Base-by-base conservation (phyloP, 92 coral and sea anemone species). In the Porites lobata region DNA sequence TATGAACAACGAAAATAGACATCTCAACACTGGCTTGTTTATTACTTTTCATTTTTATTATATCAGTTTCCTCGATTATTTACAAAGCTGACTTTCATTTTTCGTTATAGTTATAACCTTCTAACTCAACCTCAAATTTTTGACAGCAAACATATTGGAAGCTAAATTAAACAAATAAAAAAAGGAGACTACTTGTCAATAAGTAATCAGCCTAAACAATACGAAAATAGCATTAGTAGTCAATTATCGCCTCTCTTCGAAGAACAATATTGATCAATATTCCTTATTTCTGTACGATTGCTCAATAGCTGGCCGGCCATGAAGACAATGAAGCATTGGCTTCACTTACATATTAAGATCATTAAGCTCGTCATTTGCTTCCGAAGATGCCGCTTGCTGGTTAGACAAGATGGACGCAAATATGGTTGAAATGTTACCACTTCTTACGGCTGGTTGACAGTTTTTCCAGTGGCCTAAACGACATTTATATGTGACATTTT, bases 391-490 rank as follows among this genome's bases (percentile, higher is more conserved):
- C 38, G 75, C 75, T 69, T 69, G 75, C 32, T 29, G 32, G 32
- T 29, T 29, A 52, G 75, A 50, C 19, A 26, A 52, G 50, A 69
- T 69, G 38, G 75, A 50, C 26, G 75, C 75, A 69, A 69, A 69
- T 54, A 69, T 69, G 26, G 26, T 52, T 69, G 75, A 18, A 69
- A 69, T 69, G 75, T 69, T 69, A 52, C 75, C 75, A 69, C 75
- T 69, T 52, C 38, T 69, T 69, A 52, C 26, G 26, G 75, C 38
- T 69, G 75, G 26, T 69, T 69, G 26, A 52, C 75, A 69, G 75
- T 50, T 69, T 52, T 69, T 69, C 75, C 75, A 69, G 75, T 69
- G 75, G 75, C 75, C 75, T 69, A 69, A 69, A 32, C 32, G 26
- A 67, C 26, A 67, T 29, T 29, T 29, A 29, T 29, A 29, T 29